Evolutionary conservation across 2,113 vertebrate species (phyloP), one percentile per base, ranked within the genome.

Genomic region (Aviceda subcristata): DNA sequence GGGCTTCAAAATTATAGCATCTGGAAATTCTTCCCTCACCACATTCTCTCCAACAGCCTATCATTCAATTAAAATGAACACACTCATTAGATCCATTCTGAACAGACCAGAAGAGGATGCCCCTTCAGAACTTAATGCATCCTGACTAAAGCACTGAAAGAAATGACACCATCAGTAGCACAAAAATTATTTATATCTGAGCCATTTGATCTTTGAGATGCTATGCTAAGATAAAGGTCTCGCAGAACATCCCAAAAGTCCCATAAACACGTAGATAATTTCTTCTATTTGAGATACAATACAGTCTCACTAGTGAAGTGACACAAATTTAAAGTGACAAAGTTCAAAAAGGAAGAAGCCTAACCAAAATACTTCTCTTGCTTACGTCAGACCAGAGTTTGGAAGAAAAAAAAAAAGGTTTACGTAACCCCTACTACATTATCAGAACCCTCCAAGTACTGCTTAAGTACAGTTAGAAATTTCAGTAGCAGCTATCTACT

Each of bases 1-100:
- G 0, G 99, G 99, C 95, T 99, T 99, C 98, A 99, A 92, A 93
- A 99, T 99, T 62, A 99, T 90, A 34, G 99, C 99, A 29, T 99
- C 98, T 15, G 99, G 99, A 94, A 99, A 99, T 68, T 98, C 98
- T 15, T 99, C 98, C 78, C 99, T 98, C 93, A 99, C 99, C 8
- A 73, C 98, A 0, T 86, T 79, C 95, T 99, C 99, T 79, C 99
- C 99, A 46, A 99, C 99, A 71, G 99, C 99, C 99, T 99, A 64
- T n/a, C 41, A 86, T 60, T 64, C 48, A 88, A 38, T 57, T 34
- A 46, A 88, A 76, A 90, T 1, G 0, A 86, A 68, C 22, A 66
- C 34, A 80, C 27, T 12, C 29, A 83, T 88, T 48, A 88, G n/a
- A 87, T 10, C 30, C 59, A 20, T 34, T 55, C 74, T 76, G 50